These are phyloP conservation scores for Drosophila engyochracea DNA, from an alignment of 2,888 invertebrate genomes.

Conservation along the genomic window DNA sequence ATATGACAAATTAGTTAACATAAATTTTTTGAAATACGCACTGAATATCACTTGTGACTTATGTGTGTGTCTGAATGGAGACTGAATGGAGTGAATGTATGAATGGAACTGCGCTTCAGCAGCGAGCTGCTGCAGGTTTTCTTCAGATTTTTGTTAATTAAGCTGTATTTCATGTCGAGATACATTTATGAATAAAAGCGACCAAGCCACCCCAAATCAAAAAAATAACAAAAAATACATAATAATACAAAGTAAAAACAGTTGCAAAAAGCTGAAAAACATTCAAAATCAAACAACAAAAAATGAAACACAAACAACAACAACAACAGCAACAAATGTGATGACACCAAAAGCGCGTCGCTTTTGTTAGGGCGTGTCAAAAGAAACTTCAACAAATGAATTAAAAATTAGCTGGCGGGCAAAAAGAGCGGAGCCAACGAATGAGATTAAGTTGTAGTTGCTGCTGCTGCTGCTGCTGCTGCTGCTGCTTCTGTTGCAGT, in stretches of 20 bases:
- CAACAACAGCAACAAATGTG: constrained; percentile 54
- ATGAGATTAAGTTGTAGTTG: constrained; percentile 58
- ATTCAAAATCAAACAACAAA: constrained; percentile 29
- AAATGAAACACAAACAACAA: constrained; percentile 12
- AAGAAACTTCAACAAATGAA: constrained; percentile 74
- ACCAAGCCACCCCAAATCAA: constrained; percentile 35
- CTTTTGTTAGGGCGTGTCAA: constrained; percentile 74
- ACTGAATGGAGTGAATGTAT: constrained; percentile 62
- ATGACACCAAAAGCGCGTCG: constrained; percentile 74
- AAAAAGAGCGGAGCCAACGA: constrained; percentile 32
- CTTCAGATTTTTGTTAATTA: constrained; percentile 78
- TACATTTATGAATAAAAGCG: constrained; percentile 75
- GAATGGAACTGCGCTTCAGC: constrained; percentile 77
- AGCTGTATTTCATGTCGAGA: constrained; percentile 79
- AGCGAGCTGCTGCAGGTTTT: constrained; percentile 62
- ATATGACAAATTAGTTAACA: constrained; percentile 65
- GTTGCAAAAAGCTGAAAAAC: constrained; percentile 50
- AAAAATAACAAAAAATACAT: constrained; percentile 20
- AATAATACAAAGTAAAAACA: constrained; percentile 27
- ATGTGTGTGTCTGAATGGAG: constrained; percentile 1
- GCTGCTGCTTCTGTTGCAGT: background rate
- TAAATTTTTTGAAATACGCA: constrained; percentile 50
- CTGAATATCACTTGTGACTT: constrained; percentile 37
- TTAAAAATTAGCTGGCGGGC: constrained; percentile 71
- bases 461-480: constrained; percentile 12